phyloP scores from a whole-genome alignment of 2,888 invertebrate genomes.

The Elmis aenea region DNA sequence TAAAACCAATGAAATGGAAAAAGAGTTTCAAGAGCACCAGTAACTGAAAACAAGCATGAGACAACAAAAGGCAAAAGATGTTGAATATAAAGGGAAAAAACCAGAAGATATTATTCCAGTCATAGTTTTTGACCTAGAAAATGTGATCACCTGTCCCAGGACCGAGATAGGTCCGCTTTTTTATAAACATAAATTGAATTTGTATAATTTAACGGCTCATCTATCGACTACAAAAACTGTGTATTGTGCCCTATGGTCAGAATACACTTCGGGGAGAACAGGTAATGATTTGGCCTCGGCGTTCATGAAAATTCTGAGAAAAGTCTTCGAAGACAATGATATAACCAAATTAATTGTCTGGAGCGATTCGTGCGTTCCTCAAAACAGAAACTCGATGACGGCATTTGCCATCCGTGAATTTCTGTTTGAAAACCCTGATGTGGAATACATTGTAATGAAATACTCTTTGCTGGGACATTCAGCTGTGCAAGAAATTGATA shows the following conservation, averaged over 20 bases:
- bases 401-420: constrained; percentile 21
- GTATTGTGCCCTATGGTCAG: constrained; percentile 23
- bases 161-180: constrained; percentile 13
- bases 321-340: constrained; percentile 16
- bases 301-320: constrained; percentile 18
- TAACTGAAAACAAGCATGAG: constrained; percentile 1
- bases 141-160: constrained; percentile 22
- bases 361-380: constrained; percentile 24
- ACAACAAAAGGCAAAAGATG: constrained; percentile 7
- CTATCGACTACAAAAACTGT: constrained; percentile 16
- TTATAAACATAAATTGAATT: constrained; percentile 16
- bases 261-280: constrained; percentile 16
- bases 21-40: constrained; percentile 10
- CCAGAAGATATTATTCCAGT: no score
- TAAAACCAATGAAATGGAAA: constrained; percentile 7
- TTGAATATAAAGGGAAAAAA: constrained; percentile 2
- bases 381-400: constrained; percentile 21
- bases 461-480: constrained; percentile 26
- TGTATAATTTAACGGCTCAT: constrained; percentile 21
- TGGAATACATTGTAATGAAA: constrained; percentile 11
- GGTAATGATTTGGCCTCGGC: constrained; percentile 21
- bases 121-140: constrained; percentile 17
- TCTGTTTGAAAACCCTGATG: constrained; percentile 19
- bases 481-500: constrained; percentile 27
- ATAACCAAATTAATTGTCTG: constrained; percentile 23